phyloP scores from a whole-genome alignment of 1,140 invertebrate species.

The Stegodyphus dumicola region DNA sequence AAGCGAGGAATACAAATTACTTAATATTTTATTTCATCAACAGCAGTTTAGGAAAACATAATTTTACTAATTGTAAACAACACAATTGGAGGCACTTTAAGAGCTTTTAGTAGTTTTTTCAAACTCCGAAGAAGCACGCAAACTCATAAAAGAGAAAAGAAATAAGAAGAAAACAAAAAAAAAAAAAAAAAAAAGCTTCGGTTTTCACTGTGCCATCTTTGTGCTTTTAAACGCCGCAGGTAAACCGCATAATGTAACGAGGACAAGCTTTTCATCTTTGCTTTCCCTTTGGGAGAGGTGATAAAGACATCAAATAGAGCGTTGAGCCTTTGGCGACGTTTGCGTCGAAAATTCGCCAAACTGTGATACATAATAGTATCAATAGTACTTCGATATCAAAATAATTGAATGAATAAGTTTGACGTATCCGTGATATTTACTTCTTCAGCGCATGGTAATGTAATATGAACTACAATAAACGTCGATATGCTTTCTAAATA shows the following conservation, averaged over 20 bases:
- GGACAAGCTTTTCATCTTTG: slow-evolving; percentile 13
- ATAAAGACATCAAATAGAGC: neutral
- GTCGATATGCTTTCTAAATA: too few species aligned
- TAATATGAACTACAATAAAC: too few species aligned
- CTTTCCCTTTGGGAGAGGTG: neutral
- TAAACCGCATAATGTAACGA: slow-evolving; percentile 3
- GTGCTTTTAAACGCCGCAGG: neutral
- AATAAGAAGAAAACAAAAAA: neutral
- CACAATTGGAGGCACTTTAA: too few species aligned
- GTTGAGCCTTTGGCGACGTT: slow-evolving; percentile 4
- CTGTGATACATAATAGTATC: too few species aligned
- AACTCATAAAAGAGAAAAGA: neutral
- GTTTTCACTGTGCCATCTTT: neutral
- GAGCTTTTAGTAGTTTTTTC: neutral
- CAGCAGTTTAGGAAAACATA: too few species aligned
- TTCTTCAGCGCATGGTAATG: too few species aligned
- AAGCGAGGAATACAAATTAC: too few species aligned
- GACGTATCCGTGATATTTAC: too few species aligned
- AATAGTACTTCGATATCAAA: too few species aligned
- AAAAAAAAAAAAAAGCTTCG: slow-evolving; percentile 6
- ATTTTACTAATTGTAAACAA: too few species aligned
- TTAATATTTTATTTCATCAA: too few species aligned
- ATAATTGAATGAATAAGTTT: too few species aligned
- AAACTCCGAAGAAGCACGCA: neutral
- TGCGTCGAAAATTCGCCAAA: neutral